These are phyloP conservation scores for Spermophilus dauricus DNA, from an alignment of 2,113 vertebrate species.

Conservation along the genomic window DNA sequence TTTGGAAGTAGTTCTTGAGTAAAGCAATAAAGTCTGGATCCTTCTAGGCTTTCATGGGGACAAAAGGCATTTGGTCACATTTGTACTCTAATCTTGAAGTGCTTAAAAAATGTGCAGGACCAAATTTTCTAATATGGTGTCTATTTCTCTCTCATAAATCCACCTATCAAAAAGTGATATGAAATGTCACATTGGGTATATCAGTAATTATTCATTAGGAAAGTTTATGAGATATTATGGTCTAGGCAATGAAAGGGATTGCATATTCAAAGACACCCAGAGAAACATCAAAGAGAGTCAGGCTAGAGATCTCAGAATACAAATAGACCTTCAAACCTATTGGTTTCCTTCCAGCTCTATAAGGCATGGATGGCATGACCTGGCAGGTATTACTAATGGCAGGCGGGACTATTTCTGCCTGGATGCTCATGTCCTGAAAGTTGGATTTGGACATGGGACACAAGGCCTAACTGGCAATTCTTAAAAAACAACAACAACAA, in stretches of 20 bases:
- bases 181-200: constrained; percentile 21
- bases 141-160: constrained; percentile 56
- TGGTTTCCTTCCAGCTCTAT: background rate
- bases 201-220: constrained; percentile 12
- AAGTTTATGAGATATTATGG: background rate
- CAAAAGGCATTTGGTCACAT: background rate
- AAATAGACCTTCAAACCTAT: background rate
- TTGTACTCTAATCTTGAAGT: constrained; percentile 23
- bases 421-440: background rate
- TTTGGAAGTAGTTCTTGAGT: constrained; percentile 17
- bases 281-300: constrained; percentile 48
- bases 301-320: constrained; percentile 4
- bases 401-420: background rate
- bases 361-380: background rate
- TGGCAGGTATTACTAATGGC: constrained; percentile 3
- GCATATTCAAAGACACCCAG: background rate
- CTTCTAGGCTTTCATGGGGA: constrained; percentile 5
- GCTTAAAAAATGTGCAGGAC: constrained; percentile 52
- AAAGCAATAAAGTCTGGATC: background rate
- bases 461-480: background rate
- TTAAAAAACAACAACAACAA: background rate
- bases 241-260: constrained; percentile 16
- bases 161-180: constrained; percentile 33
- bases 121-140: constrained; percentile 40
- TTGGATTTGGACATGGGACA: background rate